A percentile compares a stretch with the other conserved stretches of the same genome.
phyloP scores from a whole-genome alignment of 2,797 vertebrate genomes.

The Halcyon chelicuti region DNA sequence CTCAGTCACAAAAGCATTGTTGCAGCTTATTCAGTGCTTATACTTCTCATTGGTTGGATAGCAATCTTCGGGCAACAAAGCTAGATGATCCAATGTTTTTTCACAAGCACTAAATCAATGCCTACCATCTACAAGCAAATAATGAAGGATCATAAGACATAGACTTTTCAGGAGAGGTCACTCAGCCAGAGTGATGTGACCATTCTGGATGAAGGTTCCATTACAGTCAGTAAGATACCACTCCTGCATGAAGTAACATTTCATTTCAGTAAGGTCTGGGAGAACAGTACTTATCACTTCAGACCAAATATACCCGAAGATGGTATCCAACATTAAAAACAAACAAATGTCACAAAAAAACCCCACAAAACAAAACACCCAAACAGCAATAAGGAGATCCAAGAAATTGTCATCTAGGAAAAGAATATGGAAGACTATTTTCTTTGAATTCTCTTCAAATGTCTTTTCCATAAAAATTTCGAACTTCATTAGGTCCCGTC shows the following conservation, averaged over 20 bases:
- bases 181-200: not conserved
- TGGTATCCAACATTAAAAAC: not conserved
- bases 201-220: not conserved
- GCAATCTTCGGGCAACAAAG: not conserved
- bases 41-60: not conserved
- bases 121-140: not conserved
- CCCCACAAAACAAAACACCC: rapidly evolving
- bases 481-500: not conserved
- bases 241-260: not conserved
- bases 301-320: not conserved
- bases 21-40: not conserved
- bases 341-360: rapidly evolving
- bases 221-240: not conserved
- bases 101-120: not conserved
- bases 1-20: not conserved
- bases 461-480: not conserved
- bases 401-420: not conserved
- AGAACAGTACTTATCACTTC: not conserved
- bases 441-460: not conserved
- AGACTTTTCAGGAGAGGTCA: not conserved
- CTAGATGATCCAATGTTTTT: not conserved
- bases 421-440: not conserved
- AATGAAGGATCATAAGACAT: not conserved
- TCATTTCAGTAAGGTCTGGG: not conserved
- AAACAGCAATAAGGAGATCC: not conserved